Evolutionary conservation across 2,797 vertebrate species (phyloP), one percentile per base, ranked within the genome.

Genomic region (Loriculus beryllinus): DNA sequence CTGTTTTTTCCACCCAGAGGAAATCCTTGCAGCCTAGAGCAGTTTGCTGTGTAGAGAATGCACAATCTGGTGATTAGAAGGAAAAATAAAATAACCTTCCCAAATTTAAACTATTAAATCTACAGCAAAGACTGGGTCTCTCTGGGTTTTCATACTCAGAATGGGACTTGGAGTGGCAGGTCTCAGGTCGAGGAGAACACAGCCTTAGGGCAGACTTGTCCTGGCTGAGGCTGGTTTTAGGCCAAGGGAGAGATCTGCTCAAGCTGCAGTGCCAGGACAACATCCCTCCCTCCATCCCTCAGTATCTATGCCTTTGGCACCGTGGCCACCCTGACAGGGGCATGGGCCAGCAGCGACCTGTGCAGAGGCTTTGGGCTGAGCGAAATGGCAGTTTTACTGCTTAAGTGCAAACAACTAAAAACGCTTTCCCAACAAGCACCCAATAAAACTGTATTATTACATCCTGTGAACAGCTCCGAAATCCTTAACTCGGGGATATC

Each of bases 391-490:
- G 48, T 74, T 96, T 96, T 87, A 93, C 68, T 78, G 74, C 87
- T 62, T 26, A 77, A 95, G 75, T 54, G 90, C 85, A 94, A 96
- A 93, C 93, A 95, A 95, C 74, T 78, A 75, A 88, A 93, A 95
- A 75, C 0, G 4, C 35, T 91, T 94, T 92, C 82, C 92, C 69
- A 59, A 88, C 47, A 86, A 95, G 70, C 82, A 89, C 49, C 86
- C 89, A 94, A 93, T 96, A 96, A 95, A 97, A 90, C 54, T 29
- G 70, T 77, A 82, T 96, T 95, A 90, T 93, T 93, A 93, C 95
- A 96, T 95, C 95, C 95, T 95, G 93, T 93, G 94, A 97, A 95
- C 92, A 94, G 89, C 78, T 88, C 59, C 10, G 9, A 95, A 93
- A 90, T 92, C 90, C 89, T 87, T 83, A 95, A 95, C 91, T 94